These are phyloP conservation scores for Phortica variegata DNA, from an alignment of 1,140 invertebrate genomes.

Conservation along the genomic window DNA sequence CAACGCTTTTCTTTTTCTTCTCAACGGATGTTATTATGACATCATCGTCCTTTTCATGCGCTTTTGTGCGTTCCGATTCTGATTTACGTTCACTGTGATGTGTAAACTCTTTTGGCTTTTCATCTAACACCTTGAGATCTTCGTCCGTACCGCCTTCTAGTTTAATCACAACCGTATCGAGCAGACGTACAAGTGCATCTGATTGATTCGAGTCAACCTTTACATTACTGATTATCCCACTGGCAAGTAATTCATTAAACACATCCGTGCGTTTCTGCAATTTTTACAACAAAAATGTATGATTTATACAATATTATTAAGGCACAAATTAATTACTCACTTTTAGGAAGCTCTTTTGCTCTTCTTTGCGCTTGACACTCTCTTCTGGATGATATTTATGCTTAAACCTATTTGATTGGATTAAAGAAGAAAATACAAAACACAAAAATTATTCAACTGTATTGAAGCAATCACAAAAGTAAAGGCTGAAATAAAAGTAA, in stretches of 20 bases:
- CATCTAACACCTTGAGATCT: slow-evolving; percentile 83
- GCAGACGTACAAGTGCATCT: slow-evolving; percentile 80
- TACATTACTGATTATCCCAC: slow-evolving; percentile 73
- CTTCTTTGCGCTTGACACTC: slow-evolving; percentile 85
- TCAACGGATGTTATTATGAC: slow-evolving; percentile 32
- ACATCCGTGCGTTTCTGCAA: slow-evolving; percentile 77
- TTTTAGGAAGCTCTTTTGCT: slow-evolving; percentile 80
- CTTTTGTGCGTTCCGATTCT: slow-evolving; percentile 25
- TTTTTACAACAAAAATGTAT: background rate
- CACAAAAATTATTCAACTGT: too few relatives aligned
- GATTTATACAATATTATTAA: background rate
- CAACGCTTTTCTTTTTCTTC: slow-evolving; percentile 22
- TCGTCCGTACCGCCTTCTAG: slow-evolving; percentile 96
- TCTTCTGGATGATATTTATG: slow-evolving; percentile 98
- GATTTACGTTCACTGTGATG: slow-evolving; percentile 25
- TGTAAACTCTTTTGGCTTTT: slow-evolving; percentile 58
- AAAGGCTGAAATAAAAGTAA: background rate
- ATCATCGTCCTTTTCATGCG: slow-evolving; percentile 47
- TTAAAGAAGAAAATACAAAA: too few relatives aligned
- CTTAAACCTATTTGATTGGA: slow-evolving; percentile 99
- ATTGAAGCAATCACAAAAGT: too few relatives aligned
- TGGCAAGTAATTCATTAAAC: slow-evolving; percentile 82
- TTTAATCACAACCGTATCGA: slow-evolving; percentile 96
- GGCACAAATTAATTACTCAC: slow-evolving; percentile 58
- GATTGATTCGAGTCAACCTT: slow-evolving; percentile 86